Conservation (phyloP, 2,113 vertebrate genomes). For the Bos indicus region DNA sequence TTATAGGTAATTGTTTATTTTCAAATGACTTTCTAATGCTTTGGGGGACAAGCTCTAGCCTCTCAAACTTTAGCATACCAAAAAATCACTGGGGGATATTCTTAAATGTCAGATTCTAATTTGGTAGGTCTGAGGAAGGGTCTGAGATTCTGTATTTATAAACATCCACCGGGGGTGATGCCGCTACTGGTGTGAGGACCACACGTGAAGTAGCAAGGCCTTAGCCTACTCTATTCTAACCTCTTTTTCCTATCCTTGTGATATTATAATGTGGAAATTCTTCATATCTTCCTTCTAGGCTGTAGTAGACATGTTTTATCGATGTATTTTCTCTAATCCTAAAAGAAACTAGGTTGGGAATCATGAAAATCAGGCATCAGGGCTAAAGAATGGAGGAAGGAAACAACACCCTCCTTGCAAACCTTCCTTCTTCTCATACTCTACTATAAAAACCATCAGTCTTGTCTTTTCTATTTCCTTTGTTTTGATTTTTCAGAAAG, state of each 20-base stretch:
- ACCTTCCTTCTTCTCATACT: neutral
- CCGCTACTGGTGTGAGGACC: neutral
- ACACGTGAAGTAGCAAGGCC: neutral
- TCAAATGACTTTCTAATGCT: conserved; percentile 12
- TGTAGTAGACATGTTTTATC: neutral
- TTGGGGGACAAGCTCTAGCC: neutral
- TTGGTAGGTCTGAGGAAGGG: neutral
- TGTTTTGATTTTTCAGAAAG: neutral
- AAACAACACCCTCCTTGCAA: neutral
- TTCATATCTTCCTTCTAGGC: neutral
- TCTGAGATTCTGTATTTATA: neutral
- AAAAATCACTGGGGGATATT: neutral
- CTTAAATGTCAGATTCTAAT: neutral
- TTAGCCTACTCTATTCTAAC: neutral
- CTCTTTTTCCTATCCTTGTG: neutral
- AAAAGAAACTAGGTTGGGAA: neutral
- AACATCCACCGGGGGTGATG: neutral
- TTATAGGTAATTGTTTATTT: conserved; percentile 1
- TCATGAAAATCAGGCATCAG: neutral
- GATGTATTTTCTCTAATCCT: neutral
- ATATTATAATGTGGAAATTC: neutral
- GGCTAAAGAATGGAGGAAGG: neutral
- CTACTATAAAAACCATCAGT: neutral
- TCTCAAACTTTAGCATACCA: neutral
- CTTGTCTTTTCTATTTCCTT: neutral